These are phyloP conservation scores for Amia ocellicauda DNA, from an alignment of 2,113 vertebrate species.

Conservation along the genomic window DNA sequence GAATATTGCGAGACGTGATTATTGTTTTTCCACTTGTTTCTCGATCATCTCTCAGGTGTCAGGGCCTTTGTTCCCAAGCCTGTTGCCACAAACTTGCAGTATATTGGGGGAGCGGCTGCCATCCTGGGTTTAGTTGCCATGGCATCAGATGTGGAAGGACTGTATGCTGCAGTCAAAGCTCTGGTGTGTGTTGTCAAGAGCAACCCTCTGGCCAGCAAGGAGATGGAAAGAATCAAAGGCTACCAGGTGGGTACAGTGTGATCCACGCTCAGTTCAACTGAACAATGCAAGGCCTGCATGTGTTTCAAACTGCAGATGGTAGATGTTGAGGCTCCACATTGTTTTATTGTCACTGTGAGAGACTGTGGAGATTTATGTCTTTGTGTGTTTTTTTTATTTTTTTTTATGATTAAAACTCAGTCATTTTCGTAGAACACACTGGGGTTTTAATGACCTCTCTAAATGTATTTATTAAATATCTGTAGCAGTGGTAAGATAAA, in stretches of 20 bases:
- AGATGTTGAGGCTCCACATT: not conserved
- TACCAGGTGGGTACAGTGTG: constrained; percentile 78
- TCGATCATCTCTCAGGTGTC: constrained; percentile 67
- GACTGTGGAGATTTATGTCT: too few species aligned
- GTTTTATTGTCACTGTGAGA: not conserved
- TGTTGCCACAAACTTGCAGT: constrained; percentile 93
- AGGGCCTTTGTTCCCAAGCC: constrained; percentile 91
- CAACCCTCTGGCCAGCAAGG: constrained; percentile 94
- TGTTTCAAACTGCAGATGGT: not conserved
- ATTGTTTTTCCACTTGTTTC: not conserved
- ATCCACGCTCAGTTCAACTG: not conserved
- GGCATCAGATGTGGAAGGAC: constrained; percentile 95
- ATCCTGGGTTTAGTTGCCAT: constrained; percentile 96
- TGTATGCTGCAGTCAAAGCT: constrained; percentile 96
- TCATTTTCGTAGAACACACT: too few species aligned
- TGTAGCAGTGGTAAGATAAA: too few species aligned
- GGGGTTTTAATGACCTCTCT: too few species aligned
- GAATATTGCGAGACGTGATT: too few species aligned
- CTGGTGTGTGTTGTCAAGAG: constrained; percentile 97
- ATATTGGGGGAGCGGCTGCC: constrained; percentile 91
- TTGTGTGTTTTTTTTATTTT: too few species aligned
- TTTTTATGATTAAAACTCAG: too few species aligned
- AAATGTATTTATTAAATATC: too few species aligned
- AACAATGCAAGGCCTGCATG: constrained; percentile 10
- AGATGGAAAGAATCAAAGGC: constrained; percentile 97